Percentiles rank a stretch among this genome's conserved stretches.
phyloP scores from a whole-genome alignment of 1,140 invertebrate genomes.

The Lepeophtheirus salmonis region DNA sequence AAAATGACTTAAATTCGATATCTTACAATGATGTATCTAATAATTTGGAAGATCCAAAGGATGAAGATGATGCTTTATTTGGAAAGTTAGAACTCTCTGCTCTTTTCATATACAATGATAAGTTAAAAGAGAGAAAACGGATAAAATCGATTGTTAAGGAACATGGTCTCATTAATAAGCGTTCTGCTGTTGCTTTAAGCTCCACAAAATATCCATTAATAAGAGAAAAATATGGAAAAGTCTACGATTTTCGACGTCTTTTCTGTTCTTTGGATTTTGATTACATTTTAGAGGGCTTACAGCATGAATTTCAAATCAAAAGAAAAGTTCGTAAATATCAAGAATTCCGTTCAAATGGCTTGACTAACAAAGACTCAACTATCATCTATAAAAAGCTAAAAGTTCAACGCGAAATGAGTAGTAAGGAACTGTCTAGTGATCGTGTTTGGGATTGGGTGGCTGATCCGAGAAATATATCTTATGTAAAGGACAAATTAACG shows the following conservation, averaged over 20 bases:
- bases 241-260: constrained; percentile 51
- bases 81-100: constrained; percentile 44
- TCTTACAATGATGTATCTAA: constrained; percentile 32
- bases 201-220: constrained; percentile 40
- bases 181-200: constrained; percentile 31
- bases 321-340: constrained; percentile 7
- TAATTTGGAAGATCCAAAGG: constrained; percentile 33
- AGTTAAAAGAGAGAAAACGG: constrained; percentile 46
- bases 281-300: constrained; percentile 49
- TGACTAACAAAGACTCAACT: neutral
- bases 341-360: neutral
- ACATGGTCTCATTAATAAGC: constrained; percentile 55
- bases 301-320: constrained; percentile 44
- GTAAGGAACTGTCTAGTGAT: neutral
- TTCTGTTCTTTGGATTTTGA: constrained; percentile 51
- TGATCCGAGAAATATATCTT: neutral
- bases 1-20: constrained; percentile 45
- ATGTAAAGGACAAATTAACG: neutral
- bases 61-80: constrained; percentile 27
- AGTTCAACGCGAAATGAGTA: neutral
- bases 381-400: neutral
- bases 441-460: neutral
- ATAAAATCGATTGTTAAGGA: constrained; percentile 48
- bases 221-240: constrained; percentile 34
- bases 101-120: constrained; percentile 45